Conservation (phyloP, 1,140 invertebrate genomes). For the Lucilia cuprina region DNA sequence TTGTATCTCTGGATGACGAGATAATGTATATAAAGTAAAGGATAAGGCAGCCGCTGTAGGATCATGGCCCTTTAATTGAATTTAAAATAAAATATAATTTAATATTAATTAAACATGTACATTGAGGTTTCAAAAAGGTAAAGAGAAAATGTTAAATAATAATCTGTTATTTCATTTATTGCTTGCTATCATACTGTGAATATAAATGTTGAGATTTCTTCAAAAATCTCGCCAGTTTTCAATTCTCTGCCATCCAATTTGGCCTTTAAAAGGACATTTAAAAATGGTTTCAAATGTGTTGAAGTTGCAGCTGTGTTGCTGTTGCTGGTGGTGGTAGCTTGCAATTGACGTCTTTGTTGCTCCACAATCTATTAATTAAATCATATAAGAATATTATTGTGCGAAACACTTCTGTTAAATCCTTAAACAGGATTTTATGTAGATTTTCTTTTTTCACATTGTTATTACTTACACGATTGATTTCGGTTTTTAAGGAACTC, state of each 20-base stretch:
- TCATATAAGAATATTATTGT: neutral
- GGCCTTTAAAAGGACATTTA: slow-evolving; percentile 55
- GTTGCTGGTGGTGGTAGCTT: slow-evolving; percentile 1
- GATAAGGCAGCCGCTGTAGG: slow-evolving; percentile 51
- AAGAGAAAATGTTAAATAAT: neutral
- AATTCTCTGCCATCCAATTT: slow-evolving; percentile 66
- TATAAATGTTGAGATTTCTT: slow-evolving; percentile 78
- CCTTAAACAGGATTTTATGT: neutral
- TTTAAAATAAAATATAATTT: neutral
- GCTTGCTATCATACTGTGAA: slow-evolving; percentile 67
- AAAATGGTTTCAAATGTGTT: slow-evolving; percentile 37
- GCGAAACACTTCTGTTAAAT: neutral
- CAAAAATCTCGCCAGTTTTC: slow-evolving; percentile 71
- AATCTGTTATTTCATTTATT: neutral
- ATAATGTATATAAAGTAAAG: slow-evolving; percentile 55
- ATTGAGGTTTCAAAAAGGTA: neutral
- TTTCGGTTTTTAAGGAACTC: slow-evolving; percentile 44
- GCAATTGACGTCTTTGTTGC: slow-evolving; percentile 42
- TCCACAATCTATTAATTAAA: slow-evolving; percentile 44
- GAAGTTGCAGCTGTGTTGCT: neutral
- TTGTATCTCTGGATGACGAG: slow-evolving; percentile 62
- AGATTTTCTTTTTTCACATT: neutral
- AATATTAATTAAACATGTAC: neutral
- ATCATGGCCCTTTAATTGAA: slow-evolving; percentile 66
- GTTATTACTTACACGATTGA: slow-evolving; percentile 43